Conservation (phyloP, 2,888 invertebrate genomes). For the Caenorhabditis doughertyi region DNA sequence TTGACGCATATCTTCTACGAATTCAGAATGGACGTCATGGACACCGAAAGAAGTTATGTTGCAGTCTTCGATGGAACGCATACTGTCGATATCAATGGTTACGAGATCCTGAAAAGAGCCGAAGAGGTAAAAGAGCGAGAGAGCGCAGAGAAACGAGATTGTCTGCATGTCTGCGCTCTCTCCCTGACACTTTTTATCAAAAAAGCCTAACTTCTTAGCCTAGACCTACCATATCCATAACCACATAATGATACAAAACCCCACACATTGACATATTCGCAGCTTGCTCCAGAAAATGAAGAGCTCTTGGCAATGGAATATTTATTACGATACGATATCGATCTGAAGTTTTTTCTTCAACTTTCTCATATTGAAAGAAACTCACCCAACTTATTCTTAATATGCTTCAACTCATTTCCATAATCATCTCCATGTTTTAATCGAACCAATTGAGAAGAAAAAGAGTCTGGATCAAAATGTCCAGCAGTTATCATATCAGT, state of each 20-base stretch:
- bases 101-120: slow-evolving; percentile 45
- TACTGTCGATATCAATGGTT: slow-evolving; percentile 46
- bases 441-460: slow-evolving; percentile 58
- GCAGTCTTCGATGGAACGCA: slow-evolving; percentile 50
- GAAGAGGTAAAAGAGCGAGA: no score
- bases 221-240: slow-evolving; percentile 63
- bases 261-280: slow-evolving; percentile 68
- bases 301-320: slow-evolving; percentile 39
- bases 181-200: no score
- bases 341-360: slow-evolving; percentile 24
- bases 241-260: slow-evolving; percentile 65
- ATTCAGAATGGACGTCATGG: slow-evolving; percentile 53
- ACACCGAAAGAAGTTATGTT: slow-evolving; percentile 64
- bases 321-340: slow-evolving; percentile 58
- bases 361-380: not conserved
- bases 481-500: slow-evolving; percentile 67
- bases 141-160: no score
- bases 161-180: no score
- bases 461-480: slow-evolving; percentile 59
- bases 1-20: slow-evolving; percentile 30
- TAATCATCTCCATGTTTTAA: slow-evolving; percentile 58
- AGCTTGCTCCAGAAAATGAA: slow-evolving; percentile 63
- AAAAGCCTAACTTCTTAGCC: no score
- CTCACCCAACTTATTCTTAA: slow-evolving; percentile 60
- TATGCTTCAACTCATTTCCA: slow-evolving; percentile 64